phyloP scores from a whole-genome alignment of 2,888 invertebrate genomes.

The Bellardia pandia region DNA sequence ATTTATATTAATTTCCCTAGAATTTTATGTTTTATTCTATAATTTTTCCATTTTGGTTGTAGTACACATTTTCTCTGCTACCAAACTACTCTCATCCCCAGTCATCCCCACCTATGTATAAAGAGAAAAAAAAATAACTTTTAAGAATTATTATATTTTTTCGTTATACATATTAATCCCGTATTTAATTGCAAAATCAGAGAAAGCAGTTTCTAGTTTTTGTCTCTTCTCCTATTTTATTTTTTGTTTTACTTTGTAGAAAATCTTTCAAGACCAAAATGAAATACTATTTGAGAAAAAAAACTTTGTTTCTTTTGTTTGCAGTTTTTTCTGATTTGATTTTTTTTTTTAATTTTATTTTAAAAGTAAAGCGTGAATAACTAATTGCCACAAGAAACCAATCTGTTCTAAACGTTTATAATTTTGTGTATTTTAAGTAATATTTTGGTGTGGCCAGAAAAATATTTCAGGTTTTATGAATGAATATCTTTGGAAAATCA shows the following conservation, averaged over 20 bases:
- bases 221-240: constrained; percentile 8
- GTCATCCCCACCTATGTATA: background rate
- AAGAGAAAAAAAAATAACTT: constrained; percentile 36
- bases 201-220: constrained; percentile 57
- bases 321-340: constrained; percentile 23
- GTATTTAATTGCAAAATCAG: constrained; percentile 69
- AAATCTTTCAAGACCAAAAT: constrained; percentile 60
- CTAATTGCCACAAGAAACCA: constrained; percentile 78
- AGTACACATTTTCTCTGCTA: background rate
- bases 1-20: constrained; percentile 64
- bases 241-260: constrained; percentile 16
- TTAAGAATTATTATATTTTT: constrained; percentile 51
- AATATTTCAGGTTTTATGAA: background rate
- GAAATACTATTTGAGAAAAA: constrained; percentile 37
- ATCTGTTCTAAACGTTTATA: constrained; percentile 55
- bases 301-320: constrained; percentile 46
- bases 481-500: too few relatives aligned
- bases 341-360: constrained; percentile 44
- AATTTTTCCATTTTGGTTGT: constrained; percentile 10
- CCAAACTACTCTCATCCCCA: background rate
- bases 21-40: constrained; percentile 31
- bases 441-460: constrained; percentile 25
- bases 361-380: constrained; percentile 80
- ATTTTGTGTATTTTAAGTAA: constrained; percentile 14
- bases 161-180: constrained; percentile 59